A percentile compares a stretch with the other conserved stretches of the same genome.
These are phyloP conservation scores for Thryonomys swinderianus DNA, from an alignment of 2,113 vertebrate genomes.

Conservation along the genomic window DNA sequence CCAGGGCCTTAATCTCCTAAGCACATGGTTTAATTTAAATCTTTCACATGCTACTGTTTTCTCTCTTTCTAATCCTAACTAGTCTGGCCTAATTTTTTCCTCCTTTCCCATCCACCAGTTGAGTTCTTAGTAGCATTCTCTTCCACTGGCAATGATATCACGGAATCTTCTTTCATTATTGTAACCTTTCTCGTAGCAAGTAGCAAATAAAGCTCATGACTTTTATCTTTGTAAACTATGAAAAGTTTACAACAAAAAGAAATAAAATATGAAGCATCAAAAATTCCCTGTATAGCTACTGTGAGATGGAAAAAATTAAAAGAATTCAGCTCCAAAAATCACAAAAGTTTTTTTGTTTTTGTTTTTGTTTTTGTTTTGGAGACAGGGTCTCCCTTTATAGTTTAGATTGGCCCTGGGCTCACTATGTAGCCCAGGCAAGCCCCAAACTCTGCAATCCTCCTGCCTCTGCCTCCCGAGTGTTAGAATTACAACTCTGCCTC, in stretches of 20 bases:
- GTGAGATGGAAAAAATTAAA: conserved; percentile 64
- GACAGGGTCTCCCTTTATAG: too few species aligned
- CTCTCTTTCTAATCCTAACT: neutral
- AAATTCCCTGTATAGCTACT: conserved; percentile 75
- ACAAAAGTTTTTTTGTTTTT: conserved; percentile 70
- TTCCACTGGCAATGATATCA: conserved; percentile 72
- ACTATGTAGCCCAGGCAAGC: too few species aligned
- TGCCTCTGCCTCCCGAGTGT: too few species aligned
- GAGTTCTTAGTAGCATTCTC: conserved; percentile 65
- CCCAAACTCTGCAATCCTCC: too few species aligned
- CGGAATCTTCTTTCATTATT: conserved; percentile 75
- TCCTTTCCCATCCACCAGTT: conserved; percentile 28
- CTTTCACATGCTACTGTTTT: neutral
- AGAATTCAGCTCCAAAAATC: conserved; percentile 73
- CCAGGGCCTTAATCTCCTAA: neutral
- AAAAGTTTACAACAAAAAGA: conserved; percentile 83
- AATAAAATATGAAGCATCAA: conserved; percentile 77
- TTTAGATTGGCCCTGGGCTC: too few species aligned
- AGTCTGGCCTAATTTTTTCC: neutral
- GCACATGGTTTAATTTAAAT: neutral
- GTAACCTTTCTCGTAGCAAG: conserved; percentile 81
- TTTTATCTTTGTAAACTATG: conserved; percentile 79
- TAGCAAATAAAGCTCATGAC: conserved; percentile 79
- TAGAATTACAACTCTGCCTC: too few species aligned
- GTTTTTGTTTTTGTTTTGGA: too few species aligned